Conservation (phyloP, 2,113 vertebrate species). For the Mesembrinibis cayennensis region DNA sequence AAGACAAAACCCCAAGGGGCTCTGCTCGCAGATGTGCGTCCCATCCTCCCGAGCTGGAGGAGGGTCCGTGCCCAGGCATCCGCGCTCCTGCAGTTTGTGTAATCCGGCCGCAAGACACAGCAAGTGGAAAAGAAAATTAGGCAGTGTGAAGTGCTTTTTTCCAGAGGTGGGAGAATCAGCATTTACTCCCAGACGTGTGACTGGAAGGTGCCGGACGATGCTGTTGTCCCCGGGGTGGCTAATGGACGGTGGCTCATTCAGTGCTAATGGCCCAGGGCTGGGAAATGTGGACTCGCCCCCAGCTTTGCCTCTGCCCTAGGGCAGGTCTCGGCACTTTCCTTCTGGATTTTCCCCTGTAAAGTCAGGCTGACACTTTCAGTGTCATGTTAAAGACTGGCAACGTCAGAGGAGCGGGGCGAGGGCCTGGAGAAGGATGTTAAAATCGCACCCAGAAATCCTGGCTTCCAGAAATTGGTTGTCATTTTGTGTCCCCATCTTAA, state of each 20-base stretch:
- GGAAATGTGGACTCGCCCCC: neutral
- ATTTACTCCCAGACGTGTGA: neutral
- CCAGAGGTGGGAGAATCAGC: neutral
- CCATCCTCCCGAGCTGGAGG: neutral
- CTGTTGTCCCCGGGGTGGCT: neutral
- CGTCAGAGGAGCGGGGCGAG: neutral
- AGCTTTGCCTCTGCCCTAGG: neutral
- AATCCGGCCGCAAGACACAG: neutral
- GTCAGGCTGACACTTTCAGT: neutral
- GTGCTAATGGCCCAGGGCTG: neutral
- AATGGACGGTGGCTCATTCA: neutral
- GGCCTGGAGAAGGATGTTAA: neutral
- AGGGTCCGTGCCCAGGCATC: fast-evolving
- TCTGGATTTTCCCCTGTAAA: neutral
- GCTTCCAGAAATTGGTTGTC: neutral
- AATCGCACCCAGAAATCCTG: neutral
- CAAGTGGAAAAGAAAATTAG: neutral
- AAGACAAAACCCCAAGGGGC: neutral
- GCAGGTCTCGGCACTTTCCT: neutral
- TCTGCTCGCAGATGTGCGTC: fast-evolving
- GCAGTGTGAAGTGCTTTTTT: constrained; percentile 12
- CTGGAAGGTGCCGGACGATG: neutral
- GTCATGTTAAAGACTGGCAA: neutral
- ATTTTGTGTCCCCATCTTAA: neutral
- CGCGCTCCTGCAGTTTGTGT: neutral